Conservation (phyloP, 2,113 vertebrate genomes). For the Pseudopodoces humilis region DNA sequence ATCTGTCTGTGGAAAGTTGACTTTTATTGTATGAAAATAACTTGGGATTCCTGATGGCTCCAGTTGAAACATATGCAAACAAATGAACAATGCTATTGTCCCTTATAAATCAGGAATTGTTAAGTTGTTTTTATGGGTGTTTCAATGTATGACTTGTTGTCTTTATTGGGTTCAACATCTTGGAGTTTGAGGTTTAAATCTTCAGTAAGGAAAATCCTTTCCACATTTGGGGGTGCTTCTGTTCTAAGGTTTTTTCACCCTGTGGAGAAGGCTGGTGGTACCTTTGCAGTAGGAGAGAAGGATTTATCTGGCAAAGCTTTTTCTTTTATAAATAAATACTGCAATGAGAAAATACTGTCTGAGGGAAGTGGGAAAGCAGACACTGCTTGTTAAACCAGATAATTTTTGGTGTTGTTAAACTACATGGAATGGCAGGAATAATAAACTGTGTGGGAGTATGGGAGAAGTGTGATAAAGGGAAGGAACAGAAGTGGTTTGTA, state of each 20-base stretch:
- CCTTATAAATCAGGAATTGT: neutral
- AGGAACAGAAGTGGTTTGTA: neutral
- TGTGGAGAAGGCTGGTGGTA: neutral
- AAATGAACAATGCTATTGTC: neutral
- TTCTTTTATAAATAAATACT: neutral
- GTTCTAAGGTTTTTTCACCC: rapidly evolving
- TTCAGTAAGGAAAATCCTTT: neutral
- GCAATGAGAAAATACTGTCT: rapidly evolving
- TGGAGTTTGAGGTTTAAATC: neutral
- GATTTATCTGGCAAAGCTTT: neutral
- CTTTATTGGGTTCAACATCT: neutral
- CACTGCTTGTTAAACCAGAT: neutral
- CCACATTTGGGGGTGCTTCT: rapidly evolving
- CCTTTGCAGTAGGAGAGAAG: neutral
- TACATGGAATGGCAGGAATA: neutral
- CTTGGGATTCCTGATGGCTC: rapidly evolving
- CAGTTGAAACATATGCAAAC: neutral
- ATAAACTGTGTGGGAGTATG: neutral
- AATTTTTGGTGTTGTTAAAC: neutral
- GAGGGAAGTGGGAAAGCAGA: neutral
- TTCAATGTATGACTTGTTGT: neutral
- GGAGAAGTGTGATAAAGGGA: neutral
- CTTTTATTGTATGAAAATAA: neutral
- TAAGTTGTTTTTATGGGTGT: neutral
- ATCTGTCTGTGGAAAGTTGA: neutral